Percentiles rank a stretch among this genome's conserved stretches.
Conservation (phyloP, 2,113 vertebrate genomes). For the Taxidea taxus region DNA sequence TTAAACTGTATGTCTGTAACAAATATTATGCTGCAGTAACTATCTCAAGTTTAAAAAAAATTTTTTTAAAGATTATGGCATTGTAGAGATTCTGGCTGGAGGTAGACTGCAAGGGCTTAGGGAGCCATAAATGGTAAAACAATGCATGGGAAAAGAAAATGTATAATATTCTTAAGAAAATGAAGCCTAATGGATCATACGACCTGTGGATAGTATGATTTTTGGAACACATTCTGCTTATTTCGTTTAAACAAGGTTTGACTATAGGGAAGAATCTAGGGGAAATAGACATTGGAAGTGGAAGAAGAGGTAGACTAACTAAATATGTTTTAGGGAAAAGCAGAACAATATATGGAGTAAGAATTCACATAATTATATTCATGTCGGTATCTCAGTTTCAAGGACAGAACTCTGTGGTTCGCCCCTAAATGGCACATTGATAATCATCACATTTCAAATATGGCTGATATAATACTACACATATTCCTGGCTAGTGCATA, state of each 20-base stretch:
- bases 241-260: background rate
- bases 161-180: background rate
- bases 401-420: background rate
- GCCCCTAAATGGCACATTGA: background rate
- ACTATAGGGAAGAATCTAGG: background rate
- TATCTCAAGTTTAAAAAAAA: background rate
- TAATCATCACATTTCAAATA: background rate
- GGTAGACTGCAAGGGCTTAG: fast-evolving
- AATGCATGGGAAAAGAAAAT: background rate
- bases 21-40: background rate
- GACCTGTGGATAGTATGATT: background rate
- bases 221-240: background rate
- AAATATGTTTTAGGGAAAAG: background rate
- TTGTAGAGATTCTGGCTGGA: background rate
- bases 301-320: background rate
- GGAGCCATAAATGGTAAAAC: background rate
- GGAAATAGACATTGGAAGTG: background rate
- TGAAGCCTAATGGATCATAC: background rate
- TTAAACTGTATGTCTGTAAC: background rate
- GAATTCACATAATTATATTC: background rate
- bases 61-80: background rate
- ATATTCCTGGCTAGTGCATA: background rate
- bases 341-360: background rate
- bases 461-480: background rate
- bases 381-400: background rate